These are phyloP conservation scores for Glandiceps talaboti DNA, from an alignment of 53 echinoderm and acorn worm species.

Conservation along the genomic window DNA sequence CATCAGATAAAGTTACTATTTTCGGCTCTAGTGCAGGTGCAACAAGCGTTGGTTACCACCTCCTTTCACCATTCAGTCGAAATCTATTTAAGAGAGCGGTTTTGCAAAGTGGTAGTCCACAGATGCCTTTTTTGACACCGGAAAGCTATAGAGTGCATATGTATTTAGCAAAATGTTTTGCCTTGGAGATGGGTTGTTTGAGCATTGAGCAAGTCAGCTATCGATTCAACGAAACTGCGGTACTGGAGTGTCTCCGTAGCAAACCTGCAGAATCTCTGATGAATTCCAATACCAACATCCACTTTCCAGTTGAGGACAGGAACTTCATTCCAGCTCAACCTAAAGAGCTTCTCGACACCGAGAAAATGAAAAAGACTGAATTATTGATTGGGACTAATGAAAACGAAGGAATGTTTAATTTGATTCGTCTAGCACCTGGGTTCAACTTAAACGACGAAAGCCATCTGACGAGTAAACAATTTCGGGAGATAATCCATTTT, in stretches of 20 bases:
- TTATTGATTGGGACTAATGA: conserved; percentile 67
- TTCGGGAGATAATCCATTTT: conserved; percentile 31
- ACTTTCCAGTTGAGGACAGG: conserved; percentile 67
- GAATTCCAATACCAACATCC: neutral
- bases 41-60: conserved; percentile 61
- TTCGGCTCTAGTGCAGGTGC: conserved; percentile 95
- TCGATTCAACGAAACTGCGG: neutral
- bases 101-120: conserved; percentile 69
- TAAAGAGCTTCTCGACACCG: conserved; percentile 25
- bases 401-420: conserved; percentile 82
- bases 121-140: conserved; percentile 28
- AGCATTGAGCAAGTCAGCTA: neutral
- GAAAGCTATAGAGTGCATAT: neutral
- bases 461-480: conserved; percentile 49
- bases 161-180: neutral
- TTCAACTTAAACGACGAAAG: conserved; percentile 68
- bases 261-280: neutral
- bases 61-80: conserved; percentile 44
- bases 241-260: neutral
- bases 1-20: conserved; percentile 45
- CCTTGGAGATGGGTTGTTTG: neutral
- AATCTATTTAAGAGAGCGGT: conserved; percentile 52
- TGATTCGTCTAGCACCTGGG: conserved; percentile 50
- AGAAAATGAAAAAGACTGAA: conserved; percentile 35
- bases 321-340: conserved; percentile 65